Base-by-base conservation (phyloP, 35 echinoderm and acorn worm genomes). In the Heliocidaris tuberculata region DNA sequence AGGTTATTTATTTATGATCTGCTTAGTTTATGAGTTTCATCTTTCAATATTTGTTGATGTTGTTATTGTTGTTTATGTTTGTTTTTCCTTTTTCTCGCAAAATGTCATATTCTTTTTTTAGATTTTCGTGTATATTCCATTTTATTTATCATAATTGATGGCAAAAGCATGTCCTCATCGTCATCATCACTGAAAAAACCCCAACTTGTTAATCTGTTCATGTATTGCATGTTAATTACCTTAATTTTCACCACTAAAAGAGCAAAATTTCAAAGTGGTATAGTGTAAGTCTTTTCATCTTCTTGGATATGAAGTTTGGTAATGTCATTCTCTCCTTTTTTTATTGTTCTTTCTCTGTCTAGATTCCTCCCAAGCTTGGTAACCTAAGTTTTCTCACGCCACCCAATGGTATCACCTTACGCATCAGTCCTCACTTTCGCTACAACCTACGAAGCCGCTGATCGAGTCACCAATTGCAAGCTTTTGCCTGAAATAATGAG, bases 301-400 rank as follows among this genome's bases (percentile, higher is more conserved):
- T 56, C 52, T 56, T 56, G 11, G 15, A 56, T 15, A 13, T 56
- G 52, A 56, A 56, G 10, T 56, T 56, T 1, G 52, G 52, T 12
- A 56, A 56, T 56, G 10, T 11, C 52, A 56, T 13, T 15, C 15
- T 11, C 52, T 15, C 52, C 52, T 12, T 56, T 13, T 42, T 3
- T 56, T 56, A 11, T 56, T 56, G 52, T 56, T 56, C 31, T 96
- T 30, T 94, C 29, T n/a, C 19, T 93, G 11, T 93, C 31, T 88
- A 96, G 96, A 96, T 96, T 95, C 96, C 96, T 32, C 96, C 96
- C n/a, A 94, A 95, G 48, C 15, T 96, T 49, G 94, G 94, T 50
- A 95, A 95, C 16, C 94, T 85, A 31, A 94, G 94, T 85, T 87
- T 96, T 10, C 88, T 96, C 13, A 88, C 88, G 30, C 96, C 96